Base-by-base conservation (phyloP, 2,797 vertebrate species). In the Pipistrellus kuhlii region DNA sequence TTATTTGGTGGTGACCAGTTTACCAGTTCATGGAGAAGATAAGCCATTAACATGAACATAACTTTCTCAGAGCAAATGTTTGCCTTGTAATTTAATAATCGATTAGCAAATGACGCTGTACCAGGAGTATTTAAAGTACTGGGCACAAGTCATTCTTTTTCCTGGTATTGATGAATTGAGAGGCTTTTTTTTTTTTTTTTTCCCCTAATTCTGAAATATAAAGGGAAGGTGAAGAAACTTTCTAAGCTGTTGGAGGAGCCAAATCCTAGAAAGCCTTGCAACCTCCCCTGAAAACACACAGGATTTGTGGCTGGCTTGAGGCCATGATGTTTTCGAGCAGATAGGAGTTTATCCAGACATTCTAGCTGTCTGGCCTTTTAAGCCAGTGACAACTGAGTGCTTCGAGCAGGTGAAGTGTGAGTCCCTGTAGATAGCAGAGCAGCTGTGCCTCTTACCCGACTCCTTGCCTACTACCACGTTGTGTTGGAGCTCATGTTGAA, bases 311-410 rank as follows among this genome's bases (percentile, higher is more conserved):
- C 88, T 94, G 76, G 81, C 89, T 96, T 46, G 38, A 82, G 92
- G 81, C 86, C 95, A 17, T 17, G 17, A 8, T 59, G 93, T 93
- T 88, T 62, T 68, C 41, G 35, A 73, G 84, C 38, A 85, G 95
- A 69, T 62, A 94, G 57, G 85, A 0, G 0, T 23, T 96, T 88
- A 96, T 32, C 7, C 92, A 80, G 82, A 86, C 91, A 71, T 76
- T 66, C 30, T 4, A 88, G 94, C 76, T 93, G 59, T 73, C 95
- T 62, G 75, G 75, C 20, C 96, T 97, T 88, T 94, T 97, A 96
- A 98, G 87, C 96, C 89, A 68, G 78, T 97, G 96, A 97, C 97
- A 96, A 96, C 84, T 95, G 90, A 90, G 91, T 94, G 78, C 96
- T 97, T 96, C 17, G 71, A 94, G 95, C 94, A 97, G 85, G 91